Base-by-base conservation (phyloP, 2,797 vertebrate genomes). In the Atherinosoma microstoma region DNA sequence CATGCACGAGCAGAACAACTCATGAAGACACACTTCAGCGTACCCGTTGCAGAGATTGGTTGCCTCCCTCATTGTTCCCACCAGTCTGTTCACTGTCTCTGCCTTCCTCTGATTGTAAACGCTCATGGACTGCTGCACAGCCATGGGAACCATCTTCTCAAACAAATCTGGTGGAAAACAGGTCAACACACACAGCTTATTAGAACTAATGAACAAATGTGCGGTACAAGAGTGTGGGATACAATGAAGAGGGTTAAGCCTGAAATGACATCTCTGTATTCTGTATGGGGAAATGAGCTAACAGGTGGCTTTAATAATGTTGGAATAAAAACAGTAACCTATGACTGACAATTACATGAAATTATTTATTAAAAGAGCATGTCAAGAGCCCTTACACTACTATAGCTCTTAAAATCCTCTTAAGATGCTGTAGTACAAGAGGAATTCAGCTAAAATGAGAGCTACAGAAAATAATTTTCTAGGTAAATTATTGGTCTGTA, bases 141-240 rank as follows among this genome's bases (percentile, higher is more conserved):
- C 96, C 93, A 98, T 92, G 12, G 98, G 98, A 58, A 99, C 97
- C 98, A 99, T 99, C 93, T 98, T 99, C 94, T 98, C 98, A 96
- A 99, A 99, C 72, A 99, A 86, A 85, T 99, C 98, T 99, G 82
- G 27, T 27, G 29, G 56, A 65, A 32, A 67, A 38, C 40, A 30
- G 2, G 62, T 53, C 4, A 29, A 67, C 13, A 67, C 2, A 62
- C 45, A 45, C 20, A 59, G 8, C 8, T 30, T 30, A 32, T 18
- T 30, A 57, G 2, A 30, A 32, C 22, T 8, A 57, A 57, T 18
- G 7, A 29, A 57, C 54, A 7, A 32, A 56, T 18, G 27, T 1
- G 22, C 11, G 13, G 24, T 13, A 16, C 13, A 5, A 56, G 53
- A 30, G 27, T 27, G 24, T 54, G 15, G 15, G 27, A 49, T 18